A percentile compares a stretch with the other conserved stretches of the same genome.
phyloP scores from a whole-genome alignment of 2,113 vertebrate genomes.

The Ursus arctos region DNA sequence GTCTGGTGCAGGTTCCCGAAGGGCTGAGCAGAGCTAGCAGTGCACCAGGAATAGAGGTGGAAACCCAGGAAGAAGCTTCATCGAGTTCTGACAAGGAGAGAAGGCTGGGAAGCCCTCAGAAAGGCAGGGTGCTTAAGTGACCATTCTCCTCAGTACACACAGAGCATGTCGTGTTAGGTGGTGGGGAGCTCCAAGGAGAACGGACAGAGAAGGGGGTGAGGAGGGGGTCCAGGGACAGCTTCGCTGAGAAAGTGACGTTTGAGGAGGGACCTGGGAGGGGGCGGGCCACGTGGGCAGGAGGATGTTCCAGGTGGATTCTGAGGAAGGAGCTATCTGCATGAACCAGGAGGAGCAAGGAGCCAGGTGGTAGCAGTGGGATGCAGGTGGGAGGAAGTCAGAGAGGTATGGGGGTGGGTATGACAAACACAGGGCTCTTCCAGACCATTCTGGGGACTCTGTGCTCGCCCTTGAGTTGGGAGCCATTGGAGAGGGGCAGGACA shows the following conservation, averaged over 20 bases:
- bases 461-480: background rate
- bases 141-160: background rate
- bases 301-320: background rate
- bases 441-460: background rate
- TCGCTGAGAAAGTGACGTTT: background rate
- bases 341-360: background rate
- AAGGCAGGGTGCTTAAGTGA: background rate
- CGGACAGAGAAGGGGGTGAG: background rate
- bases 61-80: background rate
- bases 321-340: background rate
- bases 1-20: background rate
- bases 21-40: background rate
- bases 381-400: background rate
- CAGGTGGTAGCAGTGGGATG: background rate
- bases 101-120: background rate
- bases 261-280: background rate
- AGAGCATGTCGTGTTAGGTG: too few species aligned
- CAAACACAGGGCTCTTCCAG: background rate
- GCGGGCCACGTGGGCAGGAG: fast-evolving
- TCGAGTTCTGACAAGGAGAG: background rate
- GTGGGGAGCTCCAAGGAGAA: background rate
- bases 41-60: background rate
- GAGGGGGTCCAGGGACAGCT: background rate
- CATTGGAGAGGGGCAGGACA: background rate
- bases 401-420: fast-evolving